Conservation (phyloP, 2,113 vertebrate genomes). For the Platysternon megacephalum region DNA sequence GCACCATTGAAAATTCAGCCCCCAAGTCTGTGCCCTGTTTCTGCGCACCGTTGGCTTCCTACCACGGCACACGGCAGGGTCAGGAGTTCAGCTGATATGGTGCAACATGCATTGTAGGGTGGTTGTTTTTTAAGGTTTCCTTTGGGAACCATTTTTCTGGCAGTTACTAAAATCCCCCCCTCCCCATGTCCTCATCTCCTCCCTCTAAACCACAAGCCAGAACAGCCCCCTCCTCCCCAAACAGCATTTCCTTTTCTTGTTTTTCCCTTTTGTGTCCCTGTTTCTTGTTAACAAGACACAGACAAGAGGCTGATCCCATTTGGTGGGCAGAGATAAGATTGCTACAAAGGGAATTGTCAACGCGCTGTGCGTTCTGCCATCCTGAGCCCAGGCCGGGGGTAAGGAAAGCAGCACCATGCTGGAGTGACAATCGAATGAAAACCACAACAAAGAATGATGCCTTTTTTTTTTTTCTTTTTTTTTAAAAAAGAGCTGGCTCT, state of each 20-base stretch:
- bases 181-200: background rate
- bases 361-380: rapidly evolving
- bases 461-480: conserved; percentile 56
- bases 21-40: background rate
- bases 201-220: background rate
- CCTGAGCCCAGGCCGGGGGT: background rate
- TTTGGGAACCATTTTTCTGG: rapidly evolving
- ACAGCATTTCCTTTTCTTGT: background rate
- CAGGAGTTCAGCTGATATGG: background rate
- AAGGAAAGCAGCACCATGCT: background rate
- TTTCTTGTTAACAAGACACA: conserved; percentile 59
- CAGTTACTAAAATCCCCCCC: rapidly evolving
- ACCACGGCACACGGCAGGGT: background rate
- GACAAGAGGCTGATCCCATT: conserved; percentile 5
- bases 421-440: conserved; percentile 38
- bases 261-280: background rate
- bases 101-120: background rate
- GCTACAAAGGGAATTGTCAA: conserved; percentile 57
- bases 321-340: conserved; percentile 69
- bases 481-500: conserved; percentile 65
- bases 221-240: background rate
- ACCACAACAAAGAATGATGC: conserved; percentile 35
- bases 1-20: no score
- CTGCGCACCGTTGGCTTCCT: background rate
- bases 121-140: background rate